Percentiles rank a stretch among this genome's conserved stretches.
Conservation (phyloP, 2,888 invertebrate genomes). For the Sarcophaga variegata region DNA sequence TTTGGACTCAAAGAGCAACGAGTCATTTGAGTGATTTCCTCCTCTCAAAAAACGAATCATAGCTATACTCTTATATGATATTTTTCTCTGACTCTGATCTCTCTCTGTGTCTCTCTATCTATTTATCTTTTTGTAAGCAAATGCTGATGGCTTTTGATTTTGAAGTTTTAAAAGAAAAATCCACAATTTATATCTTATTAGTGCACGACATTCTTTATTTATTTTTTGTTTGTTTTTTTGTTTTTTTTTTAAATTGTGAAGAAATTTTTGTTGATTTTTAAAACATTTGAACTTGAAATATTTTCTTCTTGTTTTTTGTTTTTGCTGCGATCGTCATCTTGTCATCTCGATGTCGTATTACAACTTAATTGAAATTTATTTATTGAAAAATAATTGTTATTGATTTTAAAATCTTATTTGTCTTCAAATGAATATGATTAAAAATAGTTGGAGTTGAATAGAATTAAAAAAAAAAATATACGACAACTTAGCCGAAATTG, state of each 20-base stretch:
- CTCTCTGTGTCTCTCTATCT: neutral
- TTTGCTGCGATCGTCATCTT: neutral
- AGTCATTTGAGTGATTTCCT: constrained; percentile 40
- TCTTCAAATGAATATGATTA: neutral
- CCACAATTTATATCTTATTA: constrained; percentile 63
- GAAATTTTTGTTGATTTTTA: constrained; percentile 19
- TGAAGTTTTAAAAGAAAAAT: constrained; percentile 45
- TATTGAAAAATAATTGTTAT: constrained; percentile 48
- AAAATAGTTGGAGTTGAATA: neutral
- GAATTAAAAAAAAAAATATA: neutral
- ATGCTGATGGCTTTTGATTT: neutral
- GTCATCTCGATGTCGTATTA: constrained; percentile 12
- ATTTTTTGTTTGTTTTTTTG: neutral
- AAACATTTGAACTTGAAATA: constrained; percentile 66
- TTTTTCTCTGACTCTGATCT: no score
- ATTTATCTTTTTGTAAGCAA: neutral
- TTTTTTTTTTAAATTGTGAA: neutral
- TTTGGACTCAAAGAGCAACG: neutral
- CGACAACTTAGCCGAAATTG: neutral
- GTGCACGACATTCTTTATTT: constrained; percentile 53
- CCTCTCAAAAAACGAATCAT: neutral
- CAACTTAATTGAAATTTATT: constrained; percentile 54
- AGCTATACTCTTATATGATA: no score
- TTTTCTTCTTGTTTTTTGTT: constrained; percentile 24
- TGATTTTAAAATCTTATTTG: constrained; percentile 2